Base-by-base conservation (phyloP, 1,140 invertebrate genomes). In the Calliopsis andreniformis region DNA sequence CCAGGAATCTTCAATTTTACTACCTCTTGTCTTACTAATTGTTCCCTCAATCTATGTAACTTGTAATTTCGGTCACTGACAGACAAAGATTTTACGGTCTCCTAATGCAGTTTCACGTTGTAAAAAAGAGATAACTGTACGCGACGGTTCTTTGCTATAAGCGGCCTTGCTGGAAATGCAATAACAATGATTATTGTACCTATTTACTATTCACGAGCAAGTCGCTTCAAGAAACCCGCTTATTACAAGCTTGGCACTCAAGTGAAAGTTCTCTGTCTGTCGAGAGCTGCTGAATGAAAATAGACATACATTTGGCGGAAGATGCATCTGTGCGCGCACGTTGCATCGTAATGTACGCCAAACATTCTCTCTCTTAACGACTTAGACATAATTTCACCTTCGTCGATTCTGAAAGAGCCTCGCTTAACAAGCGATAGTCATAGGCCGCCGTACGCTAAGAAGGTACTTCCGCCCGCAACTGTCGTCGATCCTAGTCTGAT, bases 261-360 rank as follows among this genome's bases (percentile, higher is more conserved):
- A 79, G 81, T 83, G 80, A 83, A 83, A 83, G 81, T 83, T 20
- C 45, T 2, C 23, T 42, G 35, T 28, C 64, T 53, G 61, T 59
- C 68, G 45, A 69, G 28, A 42, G 23, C 53, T 28, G 32, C n/a
- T 32, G 35, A 55, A 47, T 32, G 35, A 67, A 80, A 81, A 62
- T 51, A 32, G 55, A 16, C 35, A 39, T 5, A 39, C 35, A 10
- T 39, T 3, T 39, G 4, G 10, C 35, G 47, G n/a, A 39, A 53
- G 53, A 67, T 56, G 56, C 28, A 45, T 20, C 16, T 35, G 20
- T 39, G 49, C 32, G 16, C n/a, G 25, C 39, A n/a, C 12, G 16
- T 14, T 42, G 64, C 49, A 0, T 16, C 8, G n/a, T 8, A 5
- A 35, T n/a, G 14, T 14, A 10, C 72, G 18, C 23, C 42, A 20